Conservation (phyloP, 1,140 invertebrate genomes). For the Pseudachorutes palmiensis region DNA sequence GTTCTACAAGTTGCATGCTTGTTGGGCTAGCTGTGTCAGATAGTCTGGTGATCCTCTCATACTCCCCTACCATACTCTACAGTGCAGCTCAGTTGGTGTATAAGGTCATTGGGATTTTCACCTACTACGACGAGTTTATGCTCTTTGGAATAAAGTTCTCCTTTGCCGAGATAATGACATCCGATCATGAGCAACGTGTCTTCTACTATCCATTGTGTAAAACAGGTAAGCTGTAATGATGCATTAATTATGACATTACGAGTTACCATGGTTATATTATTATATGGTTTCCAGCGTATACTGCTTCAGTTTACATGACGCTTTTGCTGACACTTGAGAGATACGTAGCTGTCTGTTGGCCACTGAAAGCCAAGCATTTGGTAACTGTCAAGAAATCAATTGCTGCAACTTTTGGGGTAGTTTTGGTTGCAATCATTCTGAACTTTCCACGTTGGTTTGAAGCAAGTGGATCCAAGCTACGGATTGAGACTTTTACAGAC, state of each 20-base stretch:
- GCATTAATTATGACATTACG: not conserved
- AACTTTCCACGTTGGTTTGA: conserved; percentile 11
- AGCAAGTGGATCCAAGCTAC: too few species aligned
- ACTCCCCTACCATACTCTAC: not conserved
- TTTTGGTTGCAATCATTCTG: not conserved
- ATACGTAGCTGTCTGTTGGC: conserved; percentile 92
- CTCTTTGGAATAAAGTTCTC: not conserved
- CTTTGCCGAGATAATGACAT: not conserved
- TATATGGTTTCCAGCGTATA: conserved; percentile 40
- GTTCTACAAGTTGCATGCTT: not conserved
- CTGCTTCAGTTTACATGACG: conserved; percentile 87
- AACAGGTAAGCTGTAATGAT: not conserved
- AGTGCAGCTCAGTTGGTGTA: not conserved
- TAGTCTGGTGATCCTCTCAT: not conserved
- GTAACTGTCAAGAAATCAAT: conserved; percentile 46
- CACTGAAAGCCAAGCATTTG: conserved; percentile 70
- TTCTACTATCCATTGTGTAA: not conserved
- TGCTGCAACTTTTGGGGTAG: not conserved
- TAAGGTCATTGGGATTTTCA: not conserved
- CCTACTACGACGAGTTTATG: not conserved
- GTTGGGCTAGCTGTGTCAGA: not conserved
- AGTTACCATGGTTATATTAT: not conserved
- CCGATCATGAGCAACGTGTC: not conserved
- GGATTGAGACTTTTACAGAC: not conserved
- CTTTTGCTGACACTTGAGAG: conserved; percentile 88